phyloP scores from a whole-genome alignment of 2,113 vertebrate genomes.

The Lophura nycthemera region DNA sequence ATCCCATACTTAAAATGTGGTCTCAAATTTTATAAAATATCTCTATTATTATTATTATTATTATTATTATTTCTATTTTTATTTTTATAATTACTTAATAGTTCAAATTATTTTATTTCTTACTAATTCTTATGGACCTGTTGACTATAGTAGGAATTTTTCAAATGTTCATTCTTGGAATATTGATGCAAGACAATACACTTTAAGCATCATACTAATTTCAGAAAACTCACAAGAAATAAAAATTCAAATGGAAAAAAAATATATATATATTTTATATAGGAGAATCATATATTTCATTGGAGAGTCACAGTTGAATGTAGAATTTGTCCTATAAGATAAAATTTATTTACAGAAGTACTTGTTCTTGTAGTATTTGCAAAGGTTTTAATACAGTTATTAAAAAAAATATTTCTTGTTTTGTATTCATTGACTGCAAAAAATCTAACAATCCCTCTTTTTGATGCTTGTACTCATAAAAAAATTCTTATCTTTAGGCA shows the following conservation, averaged over 20 bases:
- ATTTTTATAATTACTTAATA: not conserved
- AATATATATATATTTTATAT: not conserved
- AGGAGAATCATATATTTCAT: not conserved
- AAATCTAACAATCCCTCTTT: not conserved
- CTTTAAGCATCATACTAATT: not conserved
- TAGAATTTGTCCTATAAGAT: not conserved
- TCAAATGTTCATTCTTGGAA: not conserved
- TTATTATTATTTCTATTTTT: not conserved
- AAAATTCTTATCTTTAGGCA: conserved; percentile 75
- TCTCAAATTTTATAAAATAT: not conserved
- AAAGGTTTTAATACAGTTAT: not conserved
- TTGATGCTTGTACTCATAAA: not conserved
- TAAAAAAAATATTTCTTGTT: not conserved
- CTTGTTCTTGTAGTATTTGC: not conserved
- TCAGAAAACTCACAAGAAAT: not conserved
- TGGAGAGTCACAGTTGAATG: not conserved
- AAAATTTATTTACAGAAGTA: not conserved
- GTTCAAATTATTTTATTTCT: not conserved
- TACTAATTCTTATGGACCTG: not conserved
- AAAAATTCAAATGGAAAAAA: not conserved
- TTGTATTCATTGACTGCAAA: not conserved
- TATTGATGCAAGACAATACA: not conserved
- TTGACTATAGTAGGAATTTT: not conserved
- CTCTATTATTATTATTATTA: no score
- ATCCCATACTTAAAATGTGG: not conserved